Conservation (phyloP, 2,888 invertebrate species). For the Epirrhoe tristata region DNA sequence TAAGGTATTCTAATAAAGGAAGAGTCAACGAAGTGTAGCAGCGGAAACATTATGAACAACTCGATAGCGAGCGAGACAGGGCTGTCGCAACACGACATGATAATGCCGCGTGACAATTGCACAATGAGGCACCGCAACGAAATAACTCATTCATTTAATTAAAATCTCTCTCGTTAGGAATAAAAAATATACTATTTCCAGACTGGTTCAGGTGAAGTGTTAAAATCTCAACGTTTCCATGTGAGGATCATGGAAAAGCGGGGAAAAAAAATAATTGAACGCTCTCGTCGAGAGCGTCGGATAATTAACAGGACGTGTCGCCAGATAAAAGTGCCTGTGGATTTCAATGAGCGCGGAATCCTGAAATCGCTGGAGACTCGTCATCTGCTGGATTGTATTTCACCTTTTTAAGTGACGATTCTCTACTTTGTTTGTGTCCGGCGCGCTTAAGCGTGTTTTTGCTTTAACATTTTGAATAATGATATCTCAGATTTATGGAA, state of each 20-base stretch:
- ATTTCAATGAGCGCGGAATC: conserved; percentile 75
- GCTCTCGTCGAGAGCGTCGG: conserved; percentile 77
- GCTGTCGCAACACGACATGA: conserved; percentile 34
- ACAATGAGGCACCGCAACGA: conserved; percentile 51
- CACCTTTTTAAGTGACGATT: conserved; percentile 73
- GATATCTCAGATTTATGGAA: conserved; percentile 44
- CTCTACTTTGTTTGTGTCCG: conserved; percentile 71
- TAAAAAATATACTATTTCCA: conserved; percentile 75
- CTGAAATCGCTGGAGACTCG: conserved; percentile 66
- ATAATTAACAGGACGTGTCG: conserved; percentile 85
- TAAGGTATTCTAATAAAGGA: conserved; percentile 55
- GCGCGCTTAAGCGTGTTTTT: conserved; percentile 52
- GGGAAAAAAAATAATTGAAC: conserved; percentile 81
- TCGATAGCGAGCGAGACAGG: conserved; percentile 52
- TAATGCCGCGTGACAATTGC: conserved; percentile 54
- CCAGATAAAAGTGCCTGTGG: conserved; percentile 79
- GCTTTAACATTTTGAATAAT: conserved; percentile 59
- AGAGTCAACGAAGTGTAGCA: conserved; percentile 52
- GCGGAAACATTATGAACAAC: conserved; percentile 59
- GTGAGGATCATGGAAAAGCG: conserved; percentile 77
- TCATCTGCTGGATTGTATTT: conserved; percentile 60
- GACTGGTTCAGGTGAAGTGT: conserved; percentile 81
- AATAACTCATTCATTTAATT: conserved; percentile 78
- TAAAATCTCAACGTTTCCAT: conserved; percentile 83
- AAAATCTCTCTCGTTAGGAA: conserved; percentile 71